These are phyloP conservation scores for Zingel zingel DNA, from an alignment of 2,113 vertebrate genomes.

Conservation along the genomic window DNA sequence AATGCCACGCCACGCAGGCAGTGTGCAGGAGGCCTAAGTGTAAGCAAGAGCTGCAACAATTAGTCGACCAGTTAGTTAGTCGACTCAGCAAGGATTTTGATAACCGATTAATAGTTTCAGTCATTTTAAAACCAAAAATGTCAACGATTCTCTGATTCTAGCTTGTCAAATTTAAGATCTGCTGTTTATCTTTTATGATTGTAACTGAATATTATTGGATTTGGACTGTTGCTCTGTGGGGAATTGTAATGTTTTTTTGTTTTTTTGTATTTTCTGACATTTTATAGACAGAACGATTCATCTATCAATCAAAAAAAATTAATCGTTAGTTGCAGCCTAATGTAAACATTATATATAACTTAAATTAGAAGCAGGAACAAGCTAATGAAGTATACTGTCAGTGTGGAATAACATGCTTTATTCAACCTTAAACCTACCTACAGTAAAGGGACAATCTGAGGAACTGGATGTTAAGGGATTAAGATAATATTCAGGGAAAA, in stretches of 20 bases:
- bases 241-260: not conserved
- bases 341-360: not conserved
- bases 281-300: not conserved
- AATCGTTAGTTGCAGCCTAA: no score
- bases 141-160: not conserved
- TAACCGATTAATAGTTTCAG: not conserved
- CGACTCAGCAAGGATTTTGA: not conserved
- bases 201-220: not conserved
- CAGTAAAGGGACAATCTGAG: not conserved
- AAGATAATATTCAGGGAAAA: not conserved
- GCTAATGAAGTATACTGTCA: not conserved
- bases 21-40: not conserved
- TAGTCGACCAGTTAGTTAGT: not conserved
- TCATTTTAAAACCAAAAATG: not conserved
- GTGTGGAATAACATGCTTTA: not conserved
- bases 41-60: not conserved
- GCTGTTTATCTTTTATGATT: not conserved
- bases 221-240: not conserved
- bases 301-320: not conserved
- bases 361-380: not conserved
- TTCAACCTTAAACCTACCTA: not conserved
- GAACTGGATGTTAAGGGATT: not conserved
- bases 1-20: no score
- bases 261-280: not conserved
- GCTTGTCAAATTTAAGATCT: not conserved